A percentile compares a stretch with the other conserved stretches of the same genome.
Conservation (phyloP, 2,797 vertebrate genomes). For the Sarcophilus harrisii region DNA sequence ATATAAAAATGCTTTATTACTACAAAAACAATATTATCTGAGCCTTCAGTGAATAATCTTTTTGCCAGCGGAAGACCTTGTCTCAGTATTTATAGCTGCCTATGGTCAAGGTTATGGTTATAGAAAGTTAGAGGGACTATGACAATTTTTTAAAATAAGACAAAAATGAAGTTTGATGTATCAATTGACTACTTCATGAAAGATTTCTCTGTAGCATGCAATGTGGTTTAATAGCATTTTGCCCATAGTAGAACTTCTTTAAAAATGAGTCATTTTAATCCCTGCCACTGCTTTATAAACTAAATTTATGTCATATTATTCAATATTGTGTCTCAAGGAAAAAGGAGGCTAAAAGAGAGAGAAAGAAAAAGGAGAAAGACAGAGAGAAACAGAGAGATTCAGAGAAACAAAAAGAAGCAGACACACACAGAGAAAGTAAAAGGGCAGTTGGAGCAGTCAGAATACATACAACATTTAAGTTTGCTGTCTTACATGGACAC, state of each 20-base stretch:
- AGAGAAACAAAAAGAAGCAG: no score
- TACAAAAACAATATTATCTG: background rate
- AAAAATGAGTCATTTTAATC: background rate
- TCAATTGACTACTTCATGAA: background rate
- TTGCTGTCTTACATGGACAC: background rate
- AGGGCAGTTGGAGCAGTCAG: background rate
- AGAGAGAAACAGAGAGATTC: no score
- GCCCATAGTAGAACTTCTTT: background rate
- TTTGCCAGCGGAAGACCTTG: background rate
- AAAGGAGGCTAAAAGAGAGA: background rate
- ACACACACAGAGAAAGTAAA: no score
- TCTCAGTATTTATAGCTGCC: background rate
- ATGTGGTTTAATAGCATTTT: background rate
- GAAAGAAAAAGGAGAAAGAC: no score
- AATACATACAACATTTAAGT: background rate
- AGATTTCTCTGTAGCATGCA: background rate
- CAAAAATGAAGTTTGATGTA: background rate
- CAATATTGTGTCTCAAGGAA: background rate
- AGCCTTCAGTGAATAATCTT: background rate
- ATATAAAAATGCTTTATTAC: background rate
- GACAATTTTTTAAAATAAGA: background rate
- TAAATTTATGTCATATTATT: background rate
- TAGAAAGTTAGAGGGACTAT: background rate
- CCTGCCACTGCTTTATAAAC: background rate
- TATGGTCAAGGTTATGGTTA: background rate